These are phyloP conservation scores for Pituophis catenifer DNA, from an alignment of 2,113 vertebrate genomes.

Conservation along the genomic window DNA sequence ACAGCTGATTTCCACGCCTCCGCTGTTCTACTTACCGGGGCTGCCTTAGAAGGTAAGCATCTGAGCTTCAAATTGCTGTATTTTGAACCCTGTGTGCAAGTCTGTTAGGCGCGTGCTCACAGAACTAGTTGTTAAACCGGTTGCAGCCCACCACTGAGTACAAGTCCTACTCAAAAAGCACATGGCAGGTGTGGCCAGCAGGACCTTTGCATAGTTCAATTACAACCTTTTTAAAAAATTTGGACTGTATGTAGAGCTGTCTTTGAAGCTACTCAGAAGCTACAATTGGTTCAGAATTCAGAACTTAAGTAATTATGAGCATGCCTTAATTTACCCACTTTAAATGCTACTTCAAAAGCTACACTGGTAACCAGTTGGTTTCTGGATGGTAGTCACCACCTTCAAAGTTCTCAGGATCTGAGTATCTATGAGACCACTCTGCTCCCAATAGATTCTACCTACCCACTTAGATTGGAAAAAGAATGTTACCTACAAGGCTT, in stretches of 20 bases:
- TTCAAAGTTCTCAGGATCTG: background rate
- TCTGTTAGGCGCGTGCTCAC: no score
- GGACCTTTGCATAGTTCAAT: background rate
- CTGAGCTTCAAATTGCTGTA: no score
- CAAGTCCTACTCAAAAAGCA: background rate
- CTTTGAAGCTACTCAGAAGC: background rate
- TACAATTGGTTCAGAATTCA: background rate
- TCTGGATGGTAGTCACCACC: background rate
- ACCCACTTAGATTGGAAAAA: background rate
- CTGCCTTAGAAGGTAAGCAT: no score
- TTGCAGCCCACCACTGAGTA: background rate
- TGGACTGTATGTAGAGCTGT: background rate
- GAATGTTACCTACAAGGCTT: background rate
- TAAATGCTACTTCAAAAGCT: background rate
- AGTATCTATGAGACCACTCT: background rate
- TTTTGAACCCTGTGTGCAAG: no score
- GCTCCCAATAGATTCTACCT: background rate
- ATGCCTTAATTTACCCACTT: background rate
- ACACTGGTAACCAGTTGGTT: background rate
- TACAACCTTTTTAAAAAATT: background rate
- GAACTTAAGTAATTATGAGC: background rate
- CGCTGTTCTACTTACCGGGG: no score
- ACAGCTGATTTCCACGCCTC: no score
- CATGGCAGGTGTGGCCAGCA: background rate
- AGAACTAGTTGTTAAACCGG: no score